These are phyloP conservation scores for Elgaria multicarinata DNA, from an alignment of 2,113 vertebrate species.

Conservation along the genomic window DNA sequence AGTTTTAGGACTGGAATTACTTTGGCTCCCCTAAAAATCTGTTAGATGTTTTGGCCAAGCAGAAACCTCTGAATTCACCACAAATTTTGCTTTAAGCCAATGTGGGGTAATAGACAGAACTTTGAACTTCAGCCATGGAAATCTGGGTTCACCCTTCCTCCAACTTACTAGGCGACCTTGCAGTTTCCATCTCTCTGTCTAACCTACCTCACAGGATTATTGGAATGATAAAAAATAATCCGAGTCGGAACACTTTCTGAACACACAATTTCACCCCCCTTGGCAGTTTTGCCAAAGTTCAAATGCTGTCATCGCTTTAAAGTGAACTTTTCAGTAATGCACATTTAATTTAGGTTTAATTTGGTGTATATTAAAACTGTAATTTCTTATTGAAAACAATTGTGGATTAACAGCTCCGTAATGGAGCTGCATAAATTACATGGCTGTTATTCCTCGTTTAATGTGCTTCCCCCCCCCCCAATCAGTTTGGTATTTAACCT, in stretches of 20 bases:
- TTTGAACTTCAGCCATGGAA: too few relatives aligned
- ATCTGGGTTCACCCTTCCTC: too few relatives aligned
- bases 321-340: conserved; percentile 7
- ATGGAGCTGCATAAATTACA: conserved; percentile 10
- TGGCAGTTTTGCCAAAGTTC: background rate
- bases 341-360: conserved; percentile 16
- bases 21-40: too few relatives aligned
- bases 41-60: background rate
- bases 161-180: background rate
- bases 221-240: background rate
- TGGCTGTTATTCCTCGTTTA: conserved; percentile 30
- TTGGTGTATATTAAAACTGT: conserved; percentile 2
- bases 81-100: background rate
- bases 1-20: too few relatives aligned
- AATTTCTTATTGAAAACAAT: conserved; percentile 26
- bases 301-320: conserved; percentile 26
- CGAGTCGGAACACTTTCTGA: background rate
- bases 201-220: background rate
- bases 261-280: background rate
- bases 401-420: conserved; percentile 16
- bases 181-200: background rate
- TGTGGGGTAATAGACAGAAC: background rate
- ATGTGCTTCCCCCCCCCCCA: conserved; percentile 3
- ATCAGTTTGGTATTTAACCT: conserved; percentile 36
- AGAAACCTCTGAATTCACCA: background rate